A percentile compares a stretch with the other conserved stretches of the same genome.
These are phyloP conservation scores for Stenodema calcarata DNA, from an alignment of 2,888 invertebrate genomes.

Conservation along the genomic window DNA sequence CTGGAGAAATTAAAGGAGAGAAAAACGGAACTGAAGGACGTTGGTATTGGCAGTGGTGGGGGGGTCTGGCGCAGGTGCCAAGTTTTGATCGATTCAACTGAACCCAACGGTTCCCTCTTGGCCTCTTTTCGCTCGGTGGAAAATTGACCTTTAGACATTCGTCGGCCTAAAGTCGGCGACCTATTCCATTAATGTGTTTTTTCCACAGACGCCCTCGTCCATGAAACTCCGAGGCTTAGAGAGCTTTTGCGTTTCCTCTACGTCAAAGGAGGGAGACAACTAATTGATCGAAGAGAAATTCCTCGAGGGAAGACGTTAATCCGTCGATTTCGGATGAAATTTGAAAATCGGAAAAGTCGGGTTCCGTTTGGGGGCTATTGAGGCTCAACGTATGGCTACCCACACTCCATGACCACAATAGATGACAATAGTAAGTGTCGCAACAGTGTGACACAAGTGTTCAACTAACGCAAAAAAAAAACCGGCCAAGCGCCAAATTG, in stretches of 20 bases:
- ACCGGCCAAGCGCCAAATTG: no score
- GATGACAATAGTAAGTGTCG: no score
- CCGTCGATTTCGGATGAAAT: not conserved
- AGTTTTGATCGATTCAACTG: constrained; percentile 43
- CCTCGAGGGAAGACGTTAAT: not conserved
- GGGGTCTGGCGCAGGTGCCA: constrained; percentile 25
- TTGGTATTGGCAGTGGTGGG: not conserved
- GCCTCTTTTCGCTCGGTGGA: not conserved
- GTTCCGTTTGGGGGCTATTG: no score
- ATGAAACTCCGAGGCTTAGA: not conserved
- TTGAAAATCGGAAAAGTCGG: no score
- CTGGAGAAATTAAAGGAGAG: not conserved
- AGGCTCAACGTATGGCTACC: no score
- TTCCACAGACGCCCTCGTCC: not conserved
- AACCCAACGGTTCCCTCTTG: constrained; percentile 9
- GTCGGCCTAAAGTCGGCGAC: constrained; percentile 13
- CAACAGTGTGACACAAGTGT: no score
- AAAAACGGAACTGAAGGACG: not conserved
- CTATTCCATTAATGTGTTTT: not conserved
- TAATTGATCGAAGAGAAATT: not conserved
- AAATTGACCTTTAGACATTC: constrained; percentile 19
- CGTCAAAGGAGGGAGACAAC: not conserved
- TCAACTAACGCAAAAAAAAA: no score
- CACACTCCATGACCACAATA: no score
- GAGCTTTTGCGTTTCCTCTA: not conserved